Base-by-base conservation (phyloP, 1,140 invertebrate species). In the Telenomus remus region DNA sequence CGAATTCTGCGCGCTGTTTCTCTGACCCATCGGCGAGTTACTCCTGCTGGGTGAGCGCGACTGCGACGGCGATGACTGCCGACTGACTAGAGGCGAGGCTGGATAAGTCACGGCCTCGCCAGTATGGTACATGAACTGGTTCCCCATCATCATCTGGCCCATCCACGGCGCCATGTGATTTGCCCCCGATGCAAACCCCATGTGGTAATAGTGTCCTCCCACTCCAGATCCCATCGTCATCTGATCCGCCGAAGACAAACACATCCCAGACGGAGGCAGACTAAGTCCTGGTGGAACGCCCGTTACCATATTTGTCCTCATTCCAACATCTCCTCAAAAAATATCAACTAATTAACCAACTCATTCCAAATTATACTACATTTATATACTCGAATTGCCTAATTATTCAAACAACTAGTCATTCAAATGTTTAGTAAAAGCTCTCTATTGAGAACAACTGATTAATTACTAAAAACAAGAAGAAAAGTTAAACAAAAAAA, bases 31-130 rank as follows among this genome's bases (percentile, higher is more conserved):
- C 16, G 89, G 87, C 39, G 88, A 89, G 56, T 84, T 87, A 47
- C 86, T 85, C 43, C 87, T 80, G 79, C 87, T 87, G 51, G 87
- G 86, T 47, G 85, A 88, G 61, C 84, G 81, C 4, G 88, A 89
- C 56, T 88, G 87, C 27, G 87, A 87, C 10, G 88, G 88, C 48
- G 89, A 89, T 8, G 87, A 88, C 63, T 88, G 88, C 5, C 86
- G 87, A 73, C 87, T 89, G 75, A 88, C 85, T 78, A 88, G 82
- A 4, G 88, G 89, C 16, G 89, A 89, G 43, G 82, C 78, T 12
- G 87, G 85, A 80, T 87, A 87, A 66, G 82, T 69, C 70, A 86
- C 60, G 55, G 84, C 79, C 8, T 87, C 86, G 49, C 78, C 78
- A 5, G 83, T 77, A n/a, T 85, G 85, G 66, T 88, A 87, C 79